phyloP scores from a whole-genome alignment of 1,140 invertebrate genomes.

The Cydia strobilella region DNA sequence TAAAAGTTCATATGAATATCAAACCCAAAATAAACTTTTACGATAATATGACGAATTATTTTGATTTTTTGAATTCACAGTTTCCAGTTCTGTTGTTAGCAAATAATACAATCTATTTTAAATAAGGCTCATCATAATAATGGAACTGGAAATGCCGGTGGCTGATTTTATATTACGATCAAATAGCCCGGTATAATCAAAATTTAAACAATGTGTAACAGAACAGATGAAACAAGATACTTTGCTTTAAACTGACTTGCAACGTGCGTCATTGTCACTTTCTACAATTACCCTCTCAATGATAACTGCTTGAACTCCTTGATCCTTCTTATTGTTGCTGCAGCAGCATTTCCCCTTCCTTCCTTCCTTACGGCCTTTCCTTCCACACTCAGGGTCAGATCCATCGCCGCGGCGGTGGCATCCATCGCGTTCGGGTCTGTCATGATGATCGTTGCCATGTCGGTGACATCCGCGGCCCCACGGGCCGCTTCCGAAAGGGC shows the following conservation, averaged over 20 bases:
- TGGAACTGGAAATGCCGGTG: too few species aligned
- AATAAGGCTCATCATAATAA: too few species aligned
- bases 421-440: background rate
- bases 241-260: constrained; percentile 18
- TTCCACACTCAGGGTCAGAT: background rate
- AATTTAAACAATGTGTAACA: background rate
- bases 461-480: background rate
- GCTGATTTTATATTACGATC: too few species aligned
- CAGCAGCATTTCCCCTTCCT: constrained; percentile 10
- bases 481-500: background rate
- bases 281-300: constrained; percentile 22
- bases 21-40: background rate
- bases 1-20: background rate
- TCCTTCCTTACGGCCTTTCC: constrained; percentile 1
- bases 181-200: background rate
- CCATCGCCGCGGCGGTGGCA: background rate
- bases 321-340: background rate
- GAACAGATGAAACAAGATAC: background rate
- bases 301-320: background rate
- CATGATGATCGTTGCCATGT: background rate
- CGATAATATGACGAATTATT: background rate
- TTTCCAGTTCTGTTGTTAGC: background rate
- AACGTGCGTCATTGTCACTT: constrained; percentile 9
- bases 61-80: background rate
- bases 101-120: background rate